Evolutionary conservation across 2,888 invertebrate species (phyloP).

Genomic region (Phalera bucephala): DNA sequence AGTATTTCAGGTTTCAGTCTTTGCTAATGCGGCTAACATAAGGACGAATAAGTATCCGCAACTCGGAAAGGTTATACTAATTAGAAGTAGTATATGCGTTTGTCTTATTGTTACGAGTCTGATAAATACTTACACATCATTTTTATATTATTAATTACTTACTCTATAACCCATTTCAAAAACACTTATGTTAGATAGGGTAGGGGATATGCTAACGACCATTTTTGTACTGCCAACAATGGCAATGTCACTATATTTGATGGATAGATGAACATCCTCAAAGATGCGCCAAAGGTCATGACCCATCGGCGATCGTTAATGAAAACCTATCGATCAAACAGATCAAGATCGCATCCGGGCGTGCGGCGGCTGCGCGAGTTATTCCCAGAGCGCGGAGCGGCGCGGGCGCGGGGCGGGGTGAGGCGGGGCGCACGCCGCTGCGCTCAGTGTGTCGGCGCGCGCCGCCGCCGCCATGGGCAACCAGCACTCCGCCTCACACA

Average conservation of each 20-base stretch:
- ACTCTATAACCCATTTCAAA: too few species aligned
- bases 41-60: too few species aligned
- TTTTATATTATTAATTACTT: too few species aligned
- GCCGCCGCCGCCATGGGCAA: slow-evolving; percentile 82
- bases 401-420: slow-evolving; percentile 38
- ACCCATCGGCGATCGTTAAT: slow-evolving; percentile 41
- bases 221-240: slow-evolving; percentile 6
- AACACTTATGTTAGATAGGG: not conserved
- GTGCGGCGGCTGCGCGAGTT: slow-evolving; percentile 58
- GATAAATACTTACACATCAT: too few species aligned
- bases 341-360: slow-evolving; percentile 66
- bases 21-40: too few species aligned
- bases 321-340: slow-evolving; percentile 64
- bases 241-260: slow-evolving; percentile 18
- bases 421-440: slow-evolving; percentile 48
- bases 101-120: too few species aligned
- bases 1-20: too few species aligned
- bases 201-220: not conserved
- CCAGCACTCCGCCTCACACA: slow-evolving; percentile 75
- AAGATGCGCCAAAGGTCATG: slow-evolving; percentile 51
- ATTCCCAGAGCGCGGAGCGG: slow-evolving; percentile 62
- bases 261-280: slow-evolving; percentile 24
- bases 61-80: too few species aligned
- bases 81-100: too few species aligned
- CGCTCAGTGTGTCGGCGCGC: slow-evolving; percentile 77